Percentiles rank a stretch among this genome's conserved stretches.
Evolutionary conservation across 2,888 invertebrate genomes (phyloP).

Genomic region (Stratiomys singularior): DNA sequence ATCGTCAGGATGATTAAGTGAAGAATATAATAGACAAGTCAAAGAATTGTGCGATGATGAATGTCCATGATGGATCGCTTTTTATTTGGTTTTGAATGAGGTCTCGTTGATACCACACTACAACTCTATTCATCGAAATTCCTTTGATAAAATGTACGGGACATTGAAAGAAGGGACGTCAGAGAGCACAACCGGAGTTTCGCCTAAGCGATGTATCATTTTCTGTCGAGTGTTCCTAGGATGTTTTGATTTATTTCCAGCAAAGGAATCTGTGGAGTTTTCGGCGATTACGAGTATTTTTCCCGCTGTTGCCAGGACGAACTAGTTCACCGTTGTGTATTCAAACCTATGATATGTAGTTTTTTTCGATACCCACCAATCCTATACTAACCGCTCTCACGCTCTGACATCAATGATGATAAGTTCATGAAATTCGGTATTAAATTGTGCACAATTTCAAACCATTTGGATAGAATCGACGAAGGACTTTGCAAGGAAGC

Average conservation of each 20-base stretch:
- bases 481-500: no score
- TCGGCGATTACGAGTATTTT: no score
- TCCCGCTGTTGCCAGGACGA: no score
- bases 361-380: no score
- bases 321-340: no score
- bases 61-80: slow-evolving; percentile 33
- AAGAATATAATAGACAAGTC: slow-evolving; percentile 1
- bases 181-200: neutral
- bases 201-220: neutral
- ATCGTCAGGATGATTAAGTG: slow-evolving; percentile 1
- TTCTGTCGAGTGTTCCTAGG: neutral
- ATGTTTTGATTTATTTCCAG: neutral
- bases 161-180: neutral
- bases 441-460: no score
- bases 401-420: no score
- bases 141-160: neutral
- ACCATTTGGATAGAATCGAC: no score
- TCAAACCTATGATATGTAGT: no score
- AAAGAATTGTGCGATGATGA: slow-evolving; percentile 3
- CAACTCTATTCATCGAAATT: slow-evolving; percentile 8
- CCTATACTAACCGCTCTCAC: no score
- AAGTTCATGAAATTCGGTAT: no score
- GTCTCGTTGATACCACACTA: neutral
- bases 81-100: slow-evolving; percentile 1
- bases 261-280: no score